Evolutionary conservation across 1,140 invertebrate species (phyloP), one percentile per base, ranked within the genome.

Genomic region (Oryctes rhinoceros): DNA sequence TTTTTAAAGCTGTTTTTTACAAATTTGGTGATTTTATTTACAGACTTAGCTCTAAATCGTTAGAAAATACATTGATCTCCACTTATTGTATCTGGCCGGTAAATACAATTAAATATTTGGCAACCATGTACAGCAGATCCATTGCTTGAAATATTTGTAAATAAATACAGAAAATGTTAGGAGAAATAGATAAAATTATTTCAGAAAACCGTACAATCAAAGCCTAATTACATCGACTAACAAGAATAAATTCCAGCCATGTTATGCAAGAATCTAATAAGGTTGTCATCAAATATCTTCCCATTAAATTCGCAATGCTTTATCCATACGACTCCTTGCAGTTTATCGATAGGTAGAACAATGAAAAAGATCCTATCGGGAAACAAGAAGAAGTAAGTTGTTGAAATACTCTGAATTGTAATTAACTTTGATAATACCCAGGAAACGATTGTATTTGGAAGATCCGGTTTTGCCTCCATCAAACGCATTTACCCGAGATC

Each of bases 201-300:
- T 30, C 0, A 30, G 2, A 30, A 30, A 30, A 30, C 24, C 24
- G 2, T 30, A 30, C 24, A 30, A 30, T 2, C 0, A 30, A 1
- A 30, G 24, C 24, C 0, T 30, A 30, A 30, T 30, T 30, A 30
- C 3, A 44, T 44, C 9, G 5, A 44, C 3, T 44, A 39, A 39
- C 39, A 10, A 44, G 39, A 10, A 44, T 4, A 44, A 44, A 0
- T 3, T 44, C 79, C 11, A 48, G 39, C 2, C 82, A 84, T 74
- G 80, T 81, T 18, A 81, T 81, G 76, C 76, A 81, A 67, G 80
- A 83, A 4, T 65, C 76, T 0, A 85, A 80, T 78, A 15, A n/a
- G 15, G 15, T 6, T 6, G 1, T 59, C 18, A 59, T 18, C 15
- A 18, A 59, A 59, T 59, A 18, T 7, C 15, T 59, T 59, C 3